Evolutionary conservation across 1,140 invertebrate genomes (phyloP).

Genomic region (Hesperophylax magnus): DNA sequence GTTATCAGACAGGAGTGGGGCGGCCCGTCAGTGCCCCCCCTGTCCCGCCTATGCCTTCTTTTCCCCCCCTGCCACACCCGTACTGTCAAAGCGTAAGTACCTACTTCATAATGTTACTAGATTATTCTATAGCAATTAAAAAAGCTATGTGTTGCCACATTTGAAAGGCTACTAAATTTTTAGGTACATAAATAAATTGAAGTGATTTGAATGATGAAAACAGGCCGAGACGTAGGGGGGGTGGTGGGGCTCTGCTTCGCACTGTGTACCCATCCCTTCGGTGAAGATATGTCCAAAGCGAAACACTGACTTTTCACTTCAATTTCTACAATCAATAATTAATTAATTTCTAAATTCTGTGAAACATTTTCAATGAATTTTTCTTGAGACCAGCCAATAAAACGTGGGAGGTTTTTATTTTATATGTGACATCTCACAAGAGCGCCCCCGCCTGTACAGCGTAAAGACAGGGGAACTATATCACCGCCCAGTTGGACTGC

Average conservation of each 20-base stretch:
- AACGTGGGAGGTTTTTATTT: too few relatives aligned
- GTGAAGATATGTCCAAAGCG: conserved; percentile 42
- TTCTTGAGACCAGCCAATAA: too few relatives aligned
- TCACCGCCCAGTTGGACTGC: too few relatives aligned
- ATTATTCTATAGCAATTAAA: too few relatives aligned
- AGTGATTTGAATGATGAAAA: conserved; percentile 42
- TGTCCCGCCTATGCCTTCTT: conserved; percentile 45
- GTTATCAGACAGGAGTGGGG: conserved; percentile 64
- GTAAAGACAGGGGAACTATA: too few relatives aligned
- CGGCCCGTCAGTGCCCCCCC: conserved; percentile 40
- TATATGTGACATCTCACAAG: too few relatives aligned
- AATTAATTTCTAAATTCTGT: not conserved
- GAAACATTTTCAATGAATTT: too few relatives aligned
- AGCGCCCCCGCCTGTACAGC: too few relatives aligned
- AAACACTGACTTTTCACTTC: conserved; percentile 30
- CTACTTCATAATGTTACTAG: not conserved
- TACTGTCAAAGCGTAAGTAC: conserved; percentile 37
- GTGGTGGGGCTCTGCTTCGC: conserved; percentile 10
- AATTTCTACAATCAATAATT: not conserved
- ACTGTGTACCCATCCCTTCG: conserved; percentile 31
- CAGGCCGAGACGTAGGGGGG: conserved; percentile 46
- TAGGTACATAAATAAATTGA: not conserved
- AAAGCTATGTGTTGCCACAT: too few relatives aligned
- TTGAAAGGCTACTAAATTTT: too few relatives aligned
- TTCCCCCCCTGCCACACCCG: conserved; percentile 37